Percentiles rank a stretch among this genome's conserved stretches.
Conservation (phyloP, 2,888 invertebrate genomes). For the Sicus ferrugineus region DNA sequence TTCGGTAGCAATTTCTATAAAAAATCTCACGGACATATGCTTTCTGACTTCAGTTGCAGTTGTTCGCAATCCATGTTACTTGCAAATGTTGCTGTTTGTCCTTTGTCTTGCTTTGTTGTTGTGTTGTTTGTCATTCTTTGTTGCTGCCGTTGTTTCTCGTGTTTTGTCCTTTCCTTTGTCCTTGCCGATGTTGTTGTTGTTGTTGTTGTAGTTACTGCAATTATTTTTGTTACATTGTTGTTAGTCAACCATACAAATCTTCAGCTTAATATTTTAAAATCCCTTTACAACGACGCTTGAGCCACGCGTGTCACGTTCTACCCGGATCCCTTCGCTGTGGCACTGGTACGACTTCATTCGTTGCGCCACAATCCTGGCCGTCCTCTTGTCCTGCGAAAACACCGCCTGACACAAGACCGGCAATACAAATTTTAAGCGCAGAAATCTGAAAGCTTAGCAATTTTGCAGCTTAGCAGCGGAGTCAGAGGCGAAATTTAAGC, state of each 20-base stretch:
- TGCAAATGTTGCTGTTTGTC: too few relatives aligned
- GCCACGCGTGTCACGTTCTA: neutral
- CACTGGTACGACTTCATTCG: constrained; percentile 22
- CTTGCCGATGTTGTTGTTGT: neutral
- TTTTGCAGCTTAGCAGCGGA: constrained; percentile 12
- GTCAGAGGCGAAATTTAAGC: constrained; percentile 24
- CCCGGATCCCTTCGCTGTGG: neutral
- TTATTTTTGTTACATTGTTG: neutral
- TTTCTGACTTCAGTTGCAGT: too few relatives aligned
- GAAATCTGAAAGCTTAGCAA: neutral
- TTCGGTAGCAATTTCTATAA: too few relatives aligned
- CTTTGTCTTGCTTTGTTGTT: too few relatives aligned
- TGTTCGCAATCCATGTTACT: too few relatives aligned
- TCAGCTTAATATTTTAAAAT: neutral
- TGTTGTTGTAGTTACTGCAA: neutral
- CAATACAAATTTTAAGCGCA: neutral
- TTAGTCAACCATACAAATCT: neutral
- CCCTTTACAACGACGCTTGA: neutral
- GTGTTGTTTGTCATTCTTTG: too few relatives aligned
- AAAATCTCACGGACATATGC: too few relatives aligned
- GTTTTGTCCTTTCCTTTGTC: neutral
- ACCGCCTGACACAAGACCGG: neutral
- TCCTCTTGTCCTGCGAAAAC: neutral
- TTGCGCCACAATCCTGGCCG: constrained; percentile 22
- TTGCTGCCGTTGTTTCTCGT: neutral